phyloP scores from a whole-genome alignment of 2,113 vertebrate genomes.

The Pterophyllum scalare region DNA sequence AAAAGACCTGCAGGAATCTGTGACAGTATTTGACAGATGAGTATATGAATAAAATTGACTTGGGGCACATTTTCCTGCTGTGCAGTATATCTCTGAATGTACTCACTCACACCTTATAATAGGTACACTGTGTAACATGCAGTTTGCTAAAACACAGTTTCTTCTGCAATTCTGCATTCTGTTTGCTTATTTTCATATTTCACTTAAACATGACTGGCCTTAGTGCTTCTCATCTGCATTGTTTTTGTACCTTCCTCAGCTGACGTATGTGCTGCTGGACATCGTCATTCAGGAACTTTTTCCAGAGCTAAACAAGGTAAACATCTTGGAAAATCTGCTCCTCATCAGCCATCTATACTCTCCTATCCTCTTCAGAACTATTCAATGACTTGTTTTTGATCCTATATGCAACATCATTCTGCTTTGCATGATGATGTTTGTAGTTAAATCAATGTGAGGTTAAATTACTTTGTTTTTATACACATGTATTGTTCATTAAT shows the following conservation, averaged over 20 bases:
- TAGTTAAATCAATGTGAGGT: not conserved
- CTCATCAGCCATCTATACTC: too few relatives aligned
- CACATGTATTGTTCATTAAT: rapidly evolving
- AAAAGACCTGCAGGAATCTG: not conserved
- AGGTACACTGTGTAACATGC: not conserved
- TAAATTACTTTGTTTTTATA: not conserved
- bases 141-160: not conserved
- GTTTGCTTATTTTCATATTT: not conserved
- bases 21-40: not conserved
- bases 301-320: conserved; percentile 94
- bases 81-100: not conserved
- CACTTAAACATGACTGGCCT: not conserved
- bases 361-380: too few relatives aligned
- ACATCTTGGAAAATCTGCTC: not conserved
- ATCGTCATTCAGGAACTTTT: conserved; percentile 93
- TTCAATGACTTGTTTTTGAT: not conserved
- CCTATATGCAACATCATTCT: not conserved
- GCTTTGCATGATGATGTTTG: not conserved
- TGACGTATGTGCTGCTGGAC: conserved; percentile 95
- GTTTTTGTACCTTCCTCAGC: conserved; percentile 74
- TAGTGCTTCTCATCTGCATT: conserved; percentile 12
- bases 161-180: not conserved
- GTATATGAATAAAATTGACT: not conserved
- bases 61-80: not conserved
- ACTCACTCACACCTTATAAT: not conserved